Conservation (phyloP, 2,113 vertebrate species). For the Balaenoptera acutorostrata region DNA sequence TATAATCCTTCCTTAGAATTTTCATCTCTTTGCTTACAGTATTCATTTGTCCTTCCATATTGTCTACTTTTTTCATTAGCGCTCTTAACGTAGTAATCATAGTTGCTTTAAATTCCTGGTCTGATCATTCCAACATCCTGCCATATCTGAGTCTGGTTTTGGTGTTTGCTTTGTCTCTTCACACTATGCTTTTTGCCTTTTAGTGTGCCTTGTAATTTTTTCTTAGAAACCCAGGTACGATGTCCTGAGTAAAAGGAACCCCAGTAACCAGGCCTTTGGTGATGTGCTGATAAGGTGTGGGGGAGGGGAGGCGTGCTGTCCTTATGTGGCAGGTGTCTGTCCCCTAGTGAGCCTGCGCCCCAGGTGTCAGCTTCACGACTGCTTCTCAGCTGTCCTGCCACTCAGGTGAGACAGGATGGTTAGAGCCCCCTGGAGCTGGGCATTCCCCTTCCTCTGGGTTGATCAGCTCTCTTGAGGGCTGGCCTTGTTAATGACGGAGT, state of each 20-base stretch:
- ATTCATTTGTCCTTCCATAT: background rate
- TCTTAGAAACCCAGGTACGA: background rate
- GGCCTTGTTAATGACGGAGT: background rate
- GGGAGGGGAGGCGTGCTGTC: fast-evolving
- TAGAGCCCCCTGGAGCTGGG: too few species aligned
- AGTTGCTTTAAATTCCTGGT: background rate
- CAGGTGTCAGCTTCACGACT: background rate
- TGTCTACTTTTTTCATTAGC: background rate
- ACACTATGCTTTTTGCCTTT: background rate
- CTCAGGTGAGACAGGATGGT: background rate
- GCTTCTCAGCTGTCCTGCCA: background rate
- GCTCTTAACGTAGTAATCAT: background rate
- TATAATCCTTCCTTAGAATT: background rate
- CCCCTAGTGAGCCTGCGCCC: background rate
- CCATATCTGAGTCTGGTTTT: background rate
- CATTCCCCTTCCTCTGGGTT: background rate
- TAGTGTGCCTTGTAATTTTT: background rate
- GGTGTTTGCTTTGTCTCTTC: background rate
- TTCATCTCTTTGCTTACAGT: background rate
- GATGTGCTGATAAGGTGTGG: background rate
- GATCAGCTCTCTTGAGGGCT: background rate
- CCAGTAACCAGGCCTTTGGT: background rate
- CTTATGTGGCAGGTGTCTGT: too few species aligned
- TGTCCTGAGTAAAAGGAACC: background rate
- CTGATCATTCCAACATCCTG: background rate